Evolutionary conservation across 1,140 invertebrate species (phyloP).

Genomic region (Drosophila yakuba): DNA sequence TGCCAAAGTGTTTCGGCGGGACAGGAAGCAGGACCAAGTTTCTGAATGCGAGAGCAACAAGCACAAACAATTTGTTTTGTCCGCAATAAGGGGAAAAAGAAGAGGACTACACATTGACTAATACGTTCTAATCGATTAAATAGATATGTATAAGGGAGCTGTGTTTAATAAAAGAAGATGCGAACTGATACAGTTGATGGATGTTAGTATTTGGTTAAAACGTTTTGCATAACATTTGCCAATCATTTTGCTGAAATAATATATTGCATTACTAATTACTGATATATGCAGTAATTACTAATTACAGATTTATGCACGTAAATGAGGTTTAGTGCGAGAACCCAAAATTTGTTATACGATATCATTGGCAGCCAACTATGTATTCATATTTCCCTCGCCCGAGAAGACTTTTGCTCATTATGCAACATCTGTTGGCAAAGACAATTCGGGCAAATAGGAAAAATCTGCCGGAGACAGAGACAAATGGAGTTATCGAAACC

Average conservation of each 20-base stretch:
- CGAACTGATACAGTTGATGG: no score
- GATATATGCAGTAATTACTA: no score
- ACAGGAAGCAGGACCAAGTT: slow-evolving; percentile 28
- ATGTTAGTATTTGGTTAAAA: no score
- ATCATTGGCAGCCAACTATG: background rate
- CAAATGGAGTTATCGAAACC: slow-evolving; percentile 81
- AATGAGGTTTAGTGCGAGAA: background rate
- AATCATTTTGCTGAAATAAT: no score
- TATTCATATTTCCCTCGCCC: slow-evolving; percentile 3
- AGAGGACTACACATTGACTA: slow-evolving; percentile 7
- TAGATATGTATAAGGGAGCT: background rate
- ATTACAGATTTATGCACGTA: no score
- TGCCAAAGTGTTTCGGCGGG: slow-evolving; percentile 68
- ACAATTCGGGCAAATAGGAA: slow-evolving; percentile 21
- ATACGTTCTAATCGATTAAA: slow-evolving; percentile 3
- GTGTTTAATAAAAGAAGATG: no score
- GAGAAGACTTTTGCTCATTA: slow-evolving; percentile 10
- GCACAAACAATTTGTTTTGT: slow-evolving; percentile 57
- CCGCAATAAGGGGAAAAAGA: background rate
- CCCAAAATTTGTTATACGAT: background rate
- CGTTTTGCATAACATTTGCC: no score
- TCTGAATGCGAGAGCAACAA: slow-evolving; percentile 42
- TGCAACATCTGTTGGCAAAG: slow-evolving; percentile 33
- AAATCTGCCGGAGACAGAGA: slow-evolving; percentile 72
- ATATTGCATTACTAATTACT: no score